These are phyloP conservation scores for Drosophila watanabei DNA, from an alignment of 1,140 invertebrate species.

Conservation along the genomic window DNA sequence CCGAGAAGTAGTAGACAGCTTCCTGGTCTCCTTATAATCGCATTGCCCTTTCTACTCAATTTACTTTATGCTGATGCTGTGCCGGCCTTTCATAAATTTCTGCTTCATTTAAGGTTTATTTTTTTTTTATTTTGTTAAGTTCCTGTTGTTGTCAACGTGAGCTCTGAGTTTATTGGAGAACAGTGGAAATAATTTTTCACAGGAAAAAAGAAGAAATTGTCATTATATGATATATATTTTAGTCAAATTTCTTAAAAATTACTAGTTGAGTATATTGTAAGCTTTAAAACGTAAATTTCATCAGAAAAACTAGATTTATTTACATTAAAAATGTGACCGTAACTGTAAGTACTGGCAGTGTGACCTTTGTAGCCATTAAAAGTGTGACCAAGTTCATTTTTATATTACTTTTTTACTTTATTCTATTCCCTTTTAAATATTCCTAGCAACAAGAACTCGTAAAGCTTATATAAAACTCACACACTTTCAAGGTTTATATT, in stretches of 20 bases:
- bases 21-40: constrained; percentile 54
- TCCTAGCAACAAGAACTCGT: too few relatives aligned
- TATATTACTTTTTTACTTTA: neutral
- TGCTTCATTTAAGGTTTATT: constrained; percentile 51
- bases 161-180: constrained; percentile 33
- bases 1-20: constrained; percentile 45
- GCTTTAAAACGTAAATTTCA: neutral
- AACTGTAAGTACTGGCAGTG: neutral
- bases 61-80: constrained; percentile 49
- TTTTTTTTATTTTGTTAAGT: neutral
- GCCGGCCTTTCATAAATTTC: constrained; percentile 62
- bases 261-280: neutral
- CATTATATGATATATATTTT: neutral
- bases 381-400: too few relatives aligned
- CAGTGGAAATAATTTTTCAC: neutral
- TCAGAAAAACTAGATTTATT: neutral
- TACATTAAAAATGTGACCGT: neutral
- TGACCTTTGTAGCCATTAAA: neutral
- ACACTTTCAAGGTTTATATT: neutral
- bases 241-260: neutral
- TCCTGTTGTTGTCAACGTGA: constrained; percentile 16
- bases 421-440: neutral
- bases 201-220: neutral
- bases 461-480: constrained; percentile 1
- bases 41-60: constrained; percentile 60